phyloP scores from a whole-genome alignment of 2,888 invertebrate genomes.

The Petrolisthes manimaculis region DNA sequence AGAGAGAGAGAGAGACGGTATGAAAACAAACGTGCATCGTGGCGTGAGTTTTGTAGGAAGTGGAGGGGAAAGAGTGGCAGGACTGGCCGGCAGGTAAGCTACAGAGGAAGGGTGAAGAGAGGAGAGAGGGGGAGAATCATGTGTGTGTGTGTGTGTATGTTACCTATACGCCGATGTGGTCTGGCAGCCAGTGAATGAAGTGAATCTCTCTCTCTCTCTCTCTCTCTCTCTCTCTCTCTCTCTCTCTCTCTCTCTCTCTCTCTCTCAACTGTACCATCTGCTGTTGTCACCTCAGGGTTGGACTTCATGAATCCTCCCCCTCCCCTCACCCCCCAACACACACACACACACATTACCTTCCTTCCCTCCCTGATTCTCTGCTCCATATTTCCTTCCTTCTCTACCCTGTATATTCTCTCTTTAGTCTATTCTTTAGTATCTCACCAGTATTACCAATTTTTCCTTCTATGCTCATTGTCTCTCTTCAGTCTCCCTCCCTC shows the following conservation, averaged over 20 bases:
- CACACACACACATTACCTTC: no score
- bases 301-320: neutral
- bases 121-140: no score
- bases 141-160: neutral
- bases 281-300: neutral
- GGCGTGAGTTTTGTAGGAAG: neutral
- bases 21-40: neutral
- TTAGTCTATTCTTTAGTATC: no score
- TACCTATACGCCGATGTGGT: neutral
- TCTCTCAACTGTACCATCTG: neutral
- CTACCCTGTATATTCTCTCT: no score
- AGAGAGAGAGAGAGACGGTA: neutral
- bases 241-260: neutral
- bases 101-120: no score
- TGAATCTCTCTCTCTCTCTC: neutral
- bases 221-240: neutral
- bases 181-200: no score
- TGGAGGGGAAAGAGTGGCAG: neutral
- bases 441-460: no score
- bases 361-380: no score
- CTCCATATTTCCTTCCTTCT: no score
- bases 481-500: neutral
- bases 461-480: no score
- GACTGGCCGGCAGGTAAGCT: no score
- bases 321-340: neutral